These are phyloP conservation scores for Chrysogorgia sp. DNA, from an alignment of 92 coral and sea anemone species.

Conservation along the genomic window DNA sequence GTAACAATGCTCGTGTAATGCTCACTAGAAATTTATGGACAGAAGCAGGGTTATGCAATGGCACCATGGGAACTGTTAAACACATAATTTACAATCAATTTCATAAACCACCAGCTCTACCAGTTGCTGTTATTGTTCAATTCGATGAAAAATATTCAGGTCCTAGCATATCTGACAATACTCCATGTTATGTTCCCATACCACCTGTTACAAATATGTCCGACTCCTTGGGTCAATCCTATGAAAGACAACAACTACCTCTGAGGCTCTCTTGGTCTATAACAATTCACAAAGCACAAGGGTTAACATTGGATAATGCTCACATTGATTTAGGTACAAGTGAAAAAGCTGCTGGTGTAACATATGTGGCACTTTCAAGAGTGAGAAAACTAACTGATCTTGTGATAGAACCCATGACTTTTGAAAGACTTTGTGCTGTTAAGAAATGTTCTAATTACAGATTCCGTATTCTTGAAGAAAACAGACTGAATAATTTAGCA, in stretches of 20 bases:
- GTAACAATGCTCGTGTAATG: constrained; percentile 60
- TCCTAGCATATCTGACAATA: neutral
- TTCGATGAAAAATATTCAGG: constrained; percentile 42
- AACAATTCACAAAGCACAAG: constrained; percentile 57
- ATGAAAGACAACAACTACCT: constrained; percentile 54
- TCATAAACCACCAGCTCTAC: constrained; percentile 56
- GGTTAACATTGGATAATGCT: constrained; percentile 38
- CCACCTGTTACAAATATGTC: constrained; percentile 29
- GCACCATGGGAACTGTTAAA: constrained; percentile 53
- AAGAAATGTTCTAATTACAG: constrained; percentile 33
- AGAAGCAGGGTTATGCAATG: constrained; percentile 60
- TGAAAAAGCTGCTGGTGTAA: constrained; percentile 57
- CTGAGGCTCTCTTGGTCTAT: constrained; percentile 57
- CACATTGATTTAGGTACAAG: constrained; percentile 54
- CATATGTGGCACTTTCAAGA: constrained; percentile 62
- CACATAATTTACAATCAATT: constrained; percentile 44
- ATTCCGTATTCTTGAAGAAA: constrained; percentile 8
- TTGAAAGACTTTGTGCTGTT: constrained; percentile 46
- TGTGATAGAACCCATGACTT: constrained; percentile 50
- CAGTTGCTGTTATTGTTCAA: constrained; percentile 55
- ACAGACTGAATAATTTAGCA: constrained; percentile 28
- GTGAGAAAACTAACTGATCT: constrained; percentile 30
- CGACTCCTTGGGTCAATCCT: neutral
- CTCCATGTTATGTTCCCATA: constrained; percentile 49
- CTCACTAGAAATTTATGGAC: constrained; percentile 63